Evolutionary conservation across 2,797 vertebrate species (phyloP), one percentile per base, ranked within the genome.

Genomic region (Acanthornis magna): DNA sequence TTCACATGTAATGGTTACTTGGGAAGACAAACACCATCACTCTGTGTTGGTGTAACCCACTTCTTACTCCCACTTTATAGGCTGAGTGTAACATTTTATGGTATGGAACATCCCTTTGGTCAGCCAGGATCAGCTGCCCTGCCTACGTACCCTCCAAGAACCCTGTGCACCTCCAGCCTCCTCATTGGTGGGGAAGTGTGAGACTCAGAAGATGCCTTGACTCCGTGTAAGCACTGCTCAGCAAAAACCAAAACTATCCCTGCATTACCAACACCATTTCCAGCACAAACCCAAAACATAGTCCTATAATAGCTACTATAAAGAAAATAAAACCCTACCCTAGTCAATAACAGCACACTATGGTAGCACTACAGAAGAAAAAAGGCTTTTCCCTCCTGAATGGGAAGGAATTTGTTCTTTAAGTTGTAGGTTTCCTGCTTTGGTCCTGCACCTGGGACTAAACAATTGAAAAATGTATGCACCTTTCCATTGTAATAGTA

Each of bases 1-100:
- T 50, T 13, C 32, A 16, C 12, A 8, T 1, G 4, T 10, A 21
- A 43, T 0, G 2, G 32, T 8, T 20, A 32, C 22, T 29, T 9
- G 23, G 19, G 13, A 75, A 43, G 55, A 43, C 27, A 57, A 60
- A 61, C 18, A 17, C 19, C 63, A 62, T 21, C 16, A 4, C 16
- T 16, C 23, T 9, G 19, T 8, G 23, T 0, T 16, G 36, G 4
- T 21, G 55, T 6, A 45, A 10, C 7, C 10, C 36, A 30, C 20
- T 29, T 50, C 77, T n/a, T 50, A 11, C 10, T 57, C 21, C 25
- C 36, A 30, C n/a, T 40, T 55, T 3, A 58, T 7, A 57, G 9
- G 57, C 29, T 17, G 17, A 71, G 17, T 8, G 18, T 3, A 40
- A 45, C 7, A 13, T 48, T 30, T 38, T 13, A 29, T 5, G 8